Base-by-base conservation (phyloP, 2,888 invertebrate genomes). In the Lithophane socia region DNA sequence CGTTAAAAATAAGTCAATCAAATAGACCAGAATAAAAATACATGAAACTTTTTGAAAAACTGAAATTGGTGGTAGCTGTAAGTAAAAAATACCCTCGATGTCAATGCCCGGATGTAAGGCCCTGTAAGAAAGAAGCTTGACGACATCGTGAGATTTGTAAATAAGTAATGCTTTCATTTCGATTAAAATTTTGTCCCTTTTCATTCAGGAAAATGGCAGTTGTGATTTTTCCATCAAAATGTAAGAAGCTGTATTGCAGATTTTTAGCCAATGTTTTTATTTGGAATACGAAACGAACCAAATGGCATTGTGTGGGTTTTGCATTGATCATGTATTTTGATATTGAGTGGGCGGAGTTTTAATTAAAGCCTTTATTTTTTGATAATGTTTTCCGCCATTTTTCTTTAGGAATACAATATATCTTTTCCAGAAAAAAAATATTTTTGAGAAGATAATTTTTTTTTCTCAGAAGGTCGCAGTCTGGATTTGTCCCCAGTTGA, bases 261-360 rank as follows among this genome's bases (percentile, higher is more conserved):
- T 75, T 67, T 67, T 66, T 12, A 54, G n/a, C 12, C 42, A 44
- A 61, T 37, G 21, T 60, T 81, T 29, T 0, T 4, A 60, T 68
- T 69, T 52, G 2, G 10, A 68, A 54, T 37, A 61, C 29, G 49
- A 42, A 69, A 64, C 37, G 29, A 54, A 54, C 16, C 58, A 58
- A 83, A 47, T 67, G 24, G 37, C 16, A 60, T 69, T 78, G 61
- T 78, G 65, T 29, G 29, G 21, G 21, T 64, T 72, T 61, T 78
- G 16, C 42, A 54, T 58, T 29, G n/a, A 68, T 29, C 21, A 42
- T 60, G 29, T 18, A 58, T 79, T 82, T 71, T 49, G 21, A 58
- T 67, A 61, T 65, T 82, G 24, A 66, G 16, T 47, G 18, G 12
- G 54, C 42, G n/a, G 24, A 29, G 49, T 60, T 77, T 42, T 77